A percentile compares a stretch with the other conserved stretches of the same genome.
phyloP scores from a whole-genome alignment of 2,113 vertebrate species.

The Sturnira hondurensis region DNA sequence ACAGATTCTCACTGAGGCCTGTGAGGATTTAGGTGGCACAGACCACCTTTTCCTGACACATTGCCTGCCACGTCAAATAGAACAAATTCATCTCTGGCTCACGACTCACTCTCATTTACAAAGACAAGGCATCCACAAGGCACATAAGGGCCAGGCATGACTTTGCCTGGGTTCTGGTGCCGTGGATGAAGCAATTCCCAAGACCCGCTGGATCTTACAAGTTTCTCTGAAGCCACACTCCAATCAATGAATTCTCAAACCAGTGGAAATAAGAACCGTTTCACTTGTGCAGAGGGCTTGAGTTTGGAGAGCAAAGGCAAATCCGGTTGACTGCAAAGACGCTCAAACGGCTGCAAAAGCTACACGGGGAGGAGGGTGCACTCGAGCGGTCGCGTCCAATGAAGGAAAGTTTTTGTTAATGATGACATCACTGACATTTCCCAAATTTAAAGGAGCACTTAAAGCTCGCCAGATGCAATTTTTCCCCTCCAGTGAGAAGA shows the following conservation, averaged over 20 bases:
- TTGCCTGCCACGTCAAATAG: not conserved
- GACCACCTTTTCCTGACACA: not conserved
- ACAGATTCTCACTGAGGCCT: not conserved
- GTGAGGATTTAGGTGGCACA: not conserved
- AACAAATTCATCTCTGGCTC: not conserved
- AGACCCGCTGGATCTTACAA: not conserved
- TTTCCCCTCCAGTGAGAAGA: constrained; percentile 6
- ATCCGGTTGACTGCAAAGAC: constrained; percentile 18
- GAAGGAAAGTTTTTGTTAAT: constrained; percentile 73
- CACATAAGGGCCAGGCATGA: not conserved
- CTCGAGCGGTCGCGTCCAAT: constrained; percentile 64
- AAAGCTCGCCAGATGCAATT: constrained; percentile 39
- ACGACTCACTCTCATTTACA: not conserved
- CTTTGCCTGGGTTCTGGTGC: constrained; percentile 10
- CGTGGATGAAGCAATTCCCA: not conserved
- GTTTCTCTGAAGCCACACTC: not conserved
- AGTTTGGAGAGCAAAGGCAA: constrained; percentile 31
- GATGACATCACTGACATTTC: constrained; percentile 54
- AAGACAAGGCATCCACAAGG: not conserved
- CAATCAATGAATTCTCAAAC: not conserved
- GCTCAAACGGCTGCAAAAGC: constrained; percentile 44
- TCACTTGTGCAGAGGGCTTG: not conserved
- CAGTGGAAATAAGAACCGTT: not conserved
- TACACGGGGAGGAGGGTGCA: constrained; percentile 61
- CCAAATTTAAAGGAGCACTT: constrained; percentile 66